phyloP scores from a whole-genome alignment of 2,113 vertebrate species.

The Pangasianodon gigas region DNA sequence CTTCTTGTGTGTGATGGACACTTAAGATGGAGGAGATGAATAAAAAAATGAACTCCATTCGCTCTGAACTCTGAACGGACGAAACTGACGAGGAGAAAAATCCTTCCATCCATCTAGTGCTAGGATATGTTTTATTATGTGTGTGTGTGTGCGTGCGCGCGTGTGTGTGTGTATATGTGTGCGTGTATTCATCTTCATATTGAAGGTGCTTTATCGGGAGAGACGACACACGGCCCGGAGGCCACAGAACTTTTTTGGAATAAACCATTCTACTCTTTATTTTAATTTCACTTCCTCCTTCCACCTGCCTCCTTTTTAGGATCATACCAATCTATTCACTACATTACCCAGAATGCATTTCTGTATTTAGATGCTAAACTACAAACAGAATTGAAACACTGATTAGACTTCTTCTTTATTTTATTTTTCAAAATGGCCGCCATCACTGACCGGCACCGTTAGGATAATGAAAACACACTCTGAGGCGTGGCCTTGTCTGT shows the following conservation, averaged over 20 bases:
- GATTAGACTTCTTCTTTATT: neutral
- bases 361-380: conserved; percentile 46
- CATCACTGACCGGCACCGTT: neutral
- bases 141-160: conserved; percentile 66
- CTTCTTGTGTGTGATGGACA: conserved; percentile 59
- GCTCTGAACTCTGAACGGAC: conserved; percentile 15
- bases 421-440: conserved; percentile 7
- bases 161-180: conserved; percentile 66
- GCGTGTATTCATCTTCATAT: conserved; percentile 89
- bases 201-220: conserved; percentile 88
- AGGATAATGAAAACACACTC: neutral
- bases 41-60: conserved; percentile 13
- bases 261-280: conserved; percentile 60
- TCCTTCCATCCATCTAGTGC: conserved; percentile 53
- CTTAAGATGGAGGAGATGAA: conserved; percentile 39
- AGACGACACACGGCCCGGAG: conserved; percentile 52
- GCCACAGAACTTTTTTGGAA: conserved; percentile 56
- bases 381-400: neutral
- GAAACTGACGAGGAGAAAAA: conserved; percentile 32
- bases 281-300: conserved; percentile 46
- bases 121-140: conserved; percentile 65
- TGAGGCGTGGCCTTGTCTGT: conserved; percentile 23
- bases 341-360: conserved; percentile 38
- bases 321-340: neutral
- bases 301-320: neutral